Evolutionary conservation across 2,888 invertebrate species (phyloP).

Genomic region (Drosophila merina): DNA sequence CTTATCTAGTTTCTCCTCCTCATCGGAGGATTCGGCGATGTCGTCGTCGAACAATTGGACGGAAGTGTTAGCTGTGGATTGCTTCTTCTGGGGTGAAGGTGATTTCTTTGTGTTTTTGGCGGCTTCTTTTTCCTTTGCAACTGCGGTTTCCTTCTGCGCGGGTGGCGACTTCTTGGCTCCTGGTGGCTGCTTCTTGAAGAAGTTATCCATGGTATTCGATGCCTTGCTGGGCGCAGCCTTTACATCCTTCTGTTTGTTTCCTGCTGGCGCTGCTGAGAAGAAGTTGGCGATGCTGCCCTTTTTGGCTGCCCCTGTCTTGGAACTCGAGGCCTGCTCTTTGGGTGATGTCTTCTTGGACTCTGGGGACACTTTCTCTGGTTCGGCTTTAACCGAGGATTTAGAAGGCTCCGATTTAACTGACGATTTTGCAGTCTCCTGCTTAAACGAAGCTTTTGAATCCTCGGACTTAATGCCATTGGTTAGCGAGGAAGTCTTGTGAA

Average conservation of each 20-base stretch:
- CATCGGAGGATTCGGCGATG: conserved; percentile 77
- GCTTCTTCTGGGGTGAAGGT: conserved; percentile 24
- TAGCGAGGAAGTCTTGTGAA: not conserved
- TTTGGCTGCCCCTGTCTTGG: conserved; percentile 44
- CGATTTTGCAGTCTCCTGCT: conserved; percentile 15
- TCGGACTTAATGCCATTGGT: conserved; percentile 19
- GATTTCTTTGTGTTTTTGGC: not conserved
- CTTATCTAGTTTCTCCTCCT: conserved; percentile 80
- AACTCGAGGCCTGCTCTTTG: conserved; percentile 41
- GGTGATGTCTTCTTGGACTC: conserved; percentile 54
- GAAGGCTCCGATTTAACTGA: conserved; percentile 17
- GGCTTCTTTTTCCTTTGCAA: not conserved
- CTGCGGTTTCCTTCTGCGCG: conserved; percentile 28
- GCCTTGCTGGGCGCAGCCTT: conserved; percentile 53
- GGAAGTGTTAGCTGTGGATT: conserved; percentile 63
- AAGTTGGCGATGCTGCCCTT: conserved; percentile 76
- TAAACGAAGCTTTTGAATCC: conserved; percentile 9
- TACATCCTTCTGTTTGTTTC: conserved; percentile 52
- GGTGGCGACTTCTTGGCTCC: conserved; percentile 39
- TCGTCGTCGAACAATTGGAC: conserved; percentile 75
- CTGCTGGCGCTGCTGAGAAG: conserved; percentile 52
- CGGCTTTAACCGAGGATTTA: conserved; percentile 12
- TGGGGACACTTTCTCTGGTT: conserved; percentile 24
- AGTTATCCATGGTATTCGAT: conserved; percentile 56
- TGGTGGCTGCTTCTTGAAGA: conserved; percentile 58